Evolutionary conservation across 2,113 vertebrate genomes (phyloP), one percentile per base, ranked within the genome.

Genomic region (Aegypius monachus): DNA sequence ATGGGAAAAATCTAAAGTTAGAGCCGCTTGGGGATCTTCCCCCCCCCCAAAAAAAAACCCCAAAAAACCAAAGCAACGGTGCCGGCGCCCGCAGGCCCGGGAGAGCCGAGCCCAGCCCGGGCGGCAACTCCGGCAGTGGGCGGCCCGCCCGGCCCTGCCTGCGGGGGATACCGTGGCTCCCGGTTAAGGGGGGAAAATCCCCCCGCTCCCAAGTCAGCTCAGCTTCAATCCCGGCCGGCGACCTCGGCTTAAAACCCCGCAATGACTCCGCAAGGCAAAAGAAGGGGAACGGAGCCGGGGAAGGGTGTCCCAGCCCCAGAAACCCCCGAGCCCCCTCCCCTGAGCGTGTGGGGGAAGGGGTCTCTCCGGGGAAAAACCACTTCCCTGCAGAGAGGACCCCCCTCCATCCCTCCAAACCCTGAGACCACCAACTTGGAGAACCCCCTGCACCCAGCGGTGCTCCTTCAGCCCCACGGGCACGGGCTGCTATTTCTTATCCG

Each of bases 381-480:
- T 95, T 80, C 75, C 93, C 95, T 58, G 86, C 88, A 23, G 95
- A 86, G 81, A 92, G 22, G 72, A 86, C 50, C 79, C 95, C 67
- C 91, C 86, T 86, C 45, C 62, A 48, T 78, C 91, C 80, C 72
- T 73, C 59, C 91, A 38, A 77, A 65, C 63, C 38, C 61, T 10
- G 67, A 88, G 96, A 97, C 96, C 96, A 97, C 96, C 96, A 95
- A 95, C 96, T 96, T 96, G 88, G 96, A 88, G 77, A 88, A 16
- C 55, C 42, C 70, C 38, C 13, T 21, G 81, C 87, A n/a, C 63
- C 56, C 66, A 13, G 83, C 48, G 75, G 53, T 65, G 1, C 65
- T 50, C 36, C 32, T 42, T 4, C 81, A 20, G 42, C 81, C 92
- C 90, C 38, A 4, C 68, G 65, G 77, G 50, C 71, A 82, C 36